Percentiles rank a stretch among this genome's conserved stretches.
Evolutionary conservation across 2,113 vertebrate genomes (phyloP).

Genomic region (Melanerpes aurifrons): DNA sequence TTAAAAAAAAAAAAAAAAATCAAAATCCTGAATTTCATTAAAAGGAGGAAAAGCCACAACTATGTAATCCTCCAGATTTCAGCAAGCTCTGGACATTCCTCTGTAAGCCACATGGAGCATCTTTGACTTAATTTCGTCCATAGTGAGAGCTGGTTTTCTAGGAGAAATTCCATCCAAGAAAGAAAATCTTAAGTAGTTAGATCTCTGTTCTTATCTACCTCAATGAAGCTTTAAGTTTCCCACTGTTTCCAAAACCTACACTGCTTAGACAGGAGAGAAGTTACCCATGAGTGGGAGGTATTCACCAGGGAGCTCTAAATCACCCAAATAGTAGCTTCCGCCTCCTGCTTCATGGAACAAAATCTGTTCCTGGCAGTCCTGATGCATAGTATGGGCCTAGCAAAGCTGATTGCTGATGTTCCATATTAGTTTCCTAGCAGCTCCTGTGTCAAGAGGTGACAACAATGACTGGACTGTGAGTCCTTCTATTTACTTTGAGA

Average conservation of each 20-base stretch:
- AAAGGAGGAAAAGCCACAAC: fast-evolving
- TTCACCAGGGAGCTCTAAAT: not conserved
- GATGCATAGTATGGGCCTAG: fast-evolving
- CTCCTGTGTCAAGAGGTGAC: not conserved
- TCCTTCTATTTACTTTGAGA: not conserved
- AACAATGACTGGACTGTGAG: not conserved
- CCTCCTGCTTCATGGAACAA: not conserved
- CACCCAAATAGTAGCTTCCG: not conserved
- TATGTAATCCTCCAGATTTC: not conserved
- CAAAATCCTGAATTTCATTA: not conserved
- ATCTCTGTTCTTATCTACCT: not conserved
- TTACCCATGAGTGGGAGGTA: not conserved
- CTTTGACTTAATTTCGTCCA: not conserved
- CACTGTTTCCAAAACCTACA: not conserved
- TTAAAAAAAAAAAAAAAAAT: fast-evolving
- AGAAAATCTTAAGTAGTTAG: not conserved
- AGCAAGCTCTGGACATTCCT: not conserved
- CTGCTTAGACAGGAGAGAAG: not conserved
- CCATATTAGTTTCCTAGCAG: not conserved
- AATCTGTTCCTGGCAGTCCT: not conserved
- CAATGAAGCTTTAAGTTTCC: fast-evolving
- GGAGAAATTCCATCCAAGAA: not conserved
- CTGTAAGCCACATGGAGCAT: not conserved
- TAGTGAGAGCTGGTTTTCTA: not conserved
- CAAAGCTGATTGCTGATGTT: not conserved